These are phyloP conservation scores for Manis pentadactyla DNA, from an alignment of 2,797 vertebrate species.

Conservation along the genomic window DNA sequence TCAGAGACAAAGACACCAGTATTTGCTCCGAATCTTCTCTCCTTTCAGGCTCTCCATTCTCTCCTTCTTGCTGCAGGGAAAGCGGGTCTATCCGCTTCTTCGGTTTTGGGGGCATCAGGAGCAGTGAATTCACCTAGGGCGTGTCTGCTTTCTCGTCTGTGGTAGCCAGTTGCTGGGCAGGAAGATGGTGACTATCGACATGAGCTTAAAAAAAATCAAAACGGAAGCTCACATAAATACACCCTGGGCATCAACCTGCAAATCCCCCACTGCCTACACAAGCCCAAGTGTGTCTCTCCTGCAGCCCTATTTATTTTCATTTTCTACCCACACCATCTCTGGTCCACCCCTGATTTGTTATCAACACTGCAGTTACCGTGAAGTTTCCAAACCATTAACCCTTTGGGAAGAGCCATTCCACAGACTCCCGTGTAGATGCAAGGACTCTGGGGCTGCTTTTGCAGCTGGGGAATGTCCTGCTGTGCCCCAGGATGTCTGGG, in stretches of 20 bases:
- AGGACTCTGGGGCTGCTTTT: background rate
- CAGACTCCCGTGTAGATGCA: accelerated
- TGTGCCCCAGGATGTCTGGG: background rate
- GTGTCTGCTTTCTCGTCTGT: too few species aligned
- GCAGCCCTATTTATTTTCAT: background rate
- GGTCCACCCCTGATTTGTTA: background rate
- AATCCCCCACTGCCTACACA: background rate
- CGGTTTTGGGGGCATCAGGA: background rate
- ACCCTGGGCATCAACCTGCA: background rate
- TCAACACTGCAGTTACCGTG: accelerated
- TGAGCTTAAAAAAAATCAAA: background rate
- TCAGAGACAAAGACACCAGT: accelerated
- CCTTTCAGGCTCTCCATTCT: background rate
- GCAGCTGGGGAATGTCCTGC: accelerated
- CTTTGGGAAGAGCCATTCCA: accelerated
- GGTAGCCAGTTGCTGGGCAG: accelerated
- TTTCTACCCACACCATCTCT: background rate
- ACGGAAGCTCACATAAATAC: accelerated
- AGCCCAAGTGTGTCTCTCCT: background rate
- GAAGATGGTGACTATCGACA: background rate
- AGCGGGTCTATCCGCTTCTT: accelerated
- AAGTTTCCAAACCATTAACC: accelerated
- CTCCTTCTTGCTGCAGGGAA: background rate
- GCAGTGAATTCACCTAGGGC: accelerated
- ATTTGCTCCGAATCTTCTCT: accelerated